These are phyloP conservation scores for Malurus alboscapulatus DNA, from an alignment of 2,113 vertebrate genomes.

Conservation along the genomic window DNA sequence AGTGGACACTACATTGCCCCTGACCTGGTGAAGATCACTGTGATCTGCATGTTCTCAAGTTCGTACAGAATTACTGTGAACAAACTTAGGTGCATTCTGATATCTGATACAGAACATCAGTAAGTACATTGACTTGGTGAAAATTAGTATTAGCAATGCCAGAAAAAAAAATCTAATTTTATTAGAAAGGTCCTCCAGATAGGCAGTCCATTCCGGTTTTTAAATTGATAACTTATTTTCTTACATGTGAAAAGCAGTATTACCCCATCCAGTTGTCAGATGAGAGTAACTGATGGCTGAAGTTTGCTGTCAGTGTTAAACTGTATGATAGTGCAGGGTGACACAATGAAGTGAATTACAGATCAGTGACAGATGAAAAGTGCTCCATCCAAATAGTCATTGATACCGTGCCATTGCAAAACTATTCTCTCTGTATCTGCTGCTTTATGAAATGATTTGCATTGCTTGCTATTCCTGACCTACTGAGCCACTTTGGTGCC, in stretches of 20 bases:
- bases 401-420: fast-evolving
- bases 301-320: background rate
- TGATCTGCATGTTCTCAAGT: background rate
- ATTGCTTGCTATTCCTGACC: background rate
- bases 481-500: background rate
- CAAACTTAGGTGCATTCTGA: background rate
- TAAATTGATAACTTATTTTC: background rate
- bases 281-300: background rate
- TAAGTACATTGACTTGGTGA: background rate
- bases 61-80: background rate
- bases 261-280: background rate
- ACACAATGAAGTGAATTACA: background rate
- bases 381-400: background rate
- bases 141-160: background rate
- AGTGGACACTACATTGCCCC: background rate
- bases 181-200: background rate
- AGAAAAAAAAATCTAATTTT: background rate
- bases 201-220: background rate
- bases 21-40: fast-evolving
- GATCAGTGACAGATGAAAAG: background rate
- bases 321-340: fast-evolving
- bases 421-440: background rate
- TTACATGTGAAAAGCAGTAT: background rate
- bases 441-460: background rate
- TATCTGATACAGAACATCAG: background rate